Base-by-base conservation (phyloP, 2,888 invertebrate genomes). In the Vesta saturnalis region DNA sequence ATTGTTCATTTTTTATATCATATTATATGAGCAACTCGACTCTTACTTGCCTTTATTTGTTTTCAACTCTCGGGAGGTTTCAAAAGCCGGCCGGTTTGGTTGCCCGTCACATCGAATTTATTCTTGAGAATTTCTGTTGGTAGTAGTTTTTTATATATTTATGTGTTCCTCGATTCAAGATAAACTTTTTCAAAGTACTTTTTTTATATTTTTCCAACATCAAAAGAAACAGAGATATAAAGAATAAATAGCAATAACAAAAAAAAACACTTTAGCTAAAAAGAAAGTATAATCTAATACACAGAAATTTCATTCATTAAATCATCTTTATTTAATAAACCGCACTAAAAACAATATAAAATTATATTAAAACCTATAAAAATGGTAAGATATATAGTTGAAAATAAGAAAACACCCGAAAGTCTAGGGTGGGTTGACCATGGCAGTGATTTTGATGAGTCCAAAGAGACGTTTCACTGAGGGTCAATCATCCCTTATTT, bases 401-500 rank as follows among this genome's bases (percentile, higher is more conserved):
- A 59, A 60, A 47, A 58, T 30, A 39, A 54, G 66, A 19, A 43
- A 67, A 18, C 46, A 39, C 12, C 8, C 8, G 19, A 61, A 67
- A 35, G 43, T 8, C 57, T 22, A 69, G 61, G 61, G 65, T 12
- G 62, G 55, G 43, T 43, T 55, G 57, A 43, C 61, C 61, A 64
- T 61, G 49, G 73, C 76, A 76, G 77, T 77, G 79, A 79, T 79
- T 78, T 75, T 76, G 76, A 79, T 76, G 76, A 75, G 74, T 73
- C 77, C 78, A 65, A 74, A 66, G 78, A 76, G 76, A 75, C 77
- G 73, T 70, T 75, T 69, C 71, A 68, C 73, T 67, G 71, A 78
- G 78, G 79, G 79, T 79, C 80, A 78, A 78, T 79, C 79, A 77
- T 79, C 77, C 77, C 77, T 77, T 75, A 76, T 76, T 78, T 76